Evolutionary conservation across 2,888 invertebrate species (phyloP), one percentile per base, ranked within the genome.

Genomic region (Tenthredo livida): DNA sequence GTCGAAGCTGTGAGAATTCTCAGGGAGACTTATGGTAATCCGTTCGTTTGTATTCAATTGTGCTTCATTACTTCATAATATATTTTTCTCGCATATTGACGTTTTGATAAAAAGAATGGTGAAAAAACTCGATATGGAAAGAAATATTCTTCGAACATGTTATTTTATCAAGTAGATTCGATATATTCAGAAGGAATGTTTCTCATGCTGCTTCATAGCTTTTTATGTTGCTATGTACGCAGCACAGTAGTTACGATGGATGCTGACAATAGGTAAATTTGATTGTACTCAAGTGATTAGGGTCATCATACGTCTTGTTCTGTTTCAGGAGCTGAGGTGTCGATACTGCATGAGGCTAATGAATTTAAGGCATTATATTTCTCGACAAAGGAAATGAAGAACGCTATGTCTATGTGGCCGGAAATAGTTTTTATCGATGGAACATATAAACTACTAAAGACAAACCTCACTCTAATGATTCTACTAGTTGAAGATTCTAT

Each of bases 371-470:
- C 65, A 75, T 50, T 86, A 25, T 85, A 65, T 29, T 86, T 85
- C 21, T 33, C 58, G 6, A 84, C 82, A 43, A 15, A n/a, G 5
- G 17, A 73, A 21, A 85, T 84, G 84, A 29, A 33, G 37, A 10
- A 86, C 1, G 4, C 29, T 15, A 78, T 85, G n/a, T 25, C 43
- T 0, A 33, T 47, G 21, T 78, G 84, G 78, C 80, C 84, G 6
- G 73, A 80, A 43, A 78, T 84, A 17, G 54, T 85, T 1, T 80
- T 70, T 0, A 84, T 85, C 9, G 86, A 86, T 33, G 84, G 84
- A 0, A 84, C n/a, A n/a, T 65, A 65, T 6, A 65, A 65, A 65
- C 12, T 65, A 29, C 12, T 65, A 1, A 25, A 12, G 0, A 65
- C 2, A 1, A 29, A 29, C 3, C 65, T 65, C 10, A 65, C 65